These are phyloP conservation scores for Clavelina lepadiformis DNA, from an alignment of 23 tunicate genomes.

Conservation along the genomic window DNA sequence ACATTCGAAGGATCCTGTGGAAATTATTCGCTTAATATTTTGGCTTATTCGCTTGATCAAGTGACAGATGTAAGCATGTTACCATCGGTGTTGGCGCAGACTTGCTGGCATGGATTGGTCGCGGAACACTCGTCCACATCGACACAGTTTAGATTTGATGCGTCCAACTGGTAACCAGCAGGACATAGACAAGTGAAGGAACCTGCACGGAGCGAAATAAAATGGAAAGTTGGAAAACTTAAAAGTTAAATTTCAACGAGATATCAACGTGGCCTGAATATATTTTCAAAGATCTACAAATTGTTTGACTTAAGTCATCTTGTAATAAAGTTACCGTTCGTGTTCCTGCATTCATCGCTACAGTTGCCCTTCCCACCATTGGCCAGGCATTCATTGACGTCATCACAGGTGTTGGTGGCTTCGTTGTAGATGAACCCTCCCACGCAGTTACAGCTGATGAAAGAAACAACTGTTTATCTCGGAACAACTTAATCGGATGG, in stretches of 20 bases:
- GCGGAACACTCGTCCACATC: conserved; percentile 6
- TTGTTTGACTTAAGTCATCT: too few species aligned
- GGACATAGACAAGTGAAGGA: conserved; percentile 11
- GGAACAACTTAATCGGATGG: too few species aligned
- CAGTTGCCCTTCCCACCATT: conserved; percentile 5
- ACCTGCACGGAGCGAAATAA: too few species aligned
- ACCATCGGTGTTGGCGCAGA: conserved; percentile 4
- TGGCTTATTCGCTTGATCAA: too few species aligned
- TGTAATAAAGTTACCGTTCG: not conserved
- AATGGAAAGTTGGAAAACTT: too few species aligned
- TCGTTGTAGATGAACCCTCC: conserved; percentile 4
- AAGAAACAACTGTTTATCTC: too few species aligned
- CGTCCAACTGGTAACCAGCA: conserved; percentile 3
- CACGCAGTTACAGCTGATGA: conserved; percentile 16
- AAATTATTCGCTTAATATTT: too few species aligned
- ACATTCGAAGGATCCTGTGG: conserved; percentile 1
- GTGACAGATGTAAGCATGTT: too few species aligned
- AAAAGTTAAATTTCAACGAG: not conserved
- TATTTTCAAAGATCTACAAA: not conserved
- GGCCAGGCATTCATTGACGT: too few species aligned
- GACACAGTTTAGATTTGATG: not conserved
- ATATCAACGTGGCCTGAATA: not conserved
- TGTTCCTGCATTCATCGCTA: not conserved
- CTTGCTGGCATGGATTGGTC: not conserved
- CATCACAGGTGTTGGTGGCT: conserved; percentile 15